Evolutionary conservation across 2,888 invertebrate species (phyloP).

Genomic region (Lithophane ornitopus): DNA sequence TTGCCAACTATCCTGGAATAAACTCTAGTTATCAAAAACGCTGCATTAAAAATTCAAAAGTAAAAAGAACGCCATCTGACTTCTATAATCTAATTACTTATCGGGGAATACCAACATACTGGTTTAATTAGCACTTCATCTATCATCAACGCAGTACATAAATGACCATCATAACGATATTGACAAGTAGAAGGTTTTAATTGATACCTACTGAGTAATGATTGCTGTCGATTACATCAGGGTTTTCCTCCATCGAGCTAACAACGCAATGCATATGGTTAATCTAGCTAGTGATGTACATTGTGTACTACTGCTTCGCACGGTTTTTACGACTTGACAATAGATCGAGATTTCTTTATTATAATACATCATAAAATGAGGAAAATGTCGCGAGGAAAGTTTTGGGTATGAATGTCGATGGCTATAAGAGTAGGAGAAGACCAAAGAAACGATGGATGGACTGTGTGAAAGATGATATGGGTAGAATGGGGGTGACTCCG

Average conservation of each 20-base stretch:
- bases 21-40: too few species aligned
- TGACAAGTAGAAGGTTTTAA: conserved; percentile 14
- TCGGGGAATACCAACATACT: neutral
- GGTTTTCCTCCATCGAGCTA: conserved; percentile 31
- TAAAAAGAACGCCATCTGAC: too few species aligned
- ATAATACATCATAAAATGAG: too few species aligned
- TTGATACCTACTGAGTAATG: conserved; percentile 21
- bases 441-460: too few species aligned
- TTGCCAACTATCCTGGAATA: too few species aligned
- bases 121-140: neutral
- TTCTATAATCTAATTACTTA: neutral
- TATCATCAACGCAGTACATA: neutral
- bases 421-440: too few species aligned
- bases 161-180: conserved; percentile 17
- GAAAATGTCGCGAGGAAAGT: too few species aligned
- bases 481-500: too few species aligned
- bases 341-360: neutral
- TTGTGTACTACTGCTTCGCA: neutral
- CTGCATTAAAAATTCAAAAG: too few species aligned
- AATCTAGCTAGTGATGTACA: neutral
- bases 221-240: neutral
- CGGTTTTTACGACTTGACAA: neutral
- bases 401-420: too few species aligned
- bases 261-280: conserved; percentile 10
- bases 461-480: too few species aligned